A percentile compares a stretch with the other conserved stretches of the same genome.
Evolutionary conservation across 37 sponge, comb jelly and placozoan species (phyloP).

Genomic region (Spongilla lacustris): DNA sequence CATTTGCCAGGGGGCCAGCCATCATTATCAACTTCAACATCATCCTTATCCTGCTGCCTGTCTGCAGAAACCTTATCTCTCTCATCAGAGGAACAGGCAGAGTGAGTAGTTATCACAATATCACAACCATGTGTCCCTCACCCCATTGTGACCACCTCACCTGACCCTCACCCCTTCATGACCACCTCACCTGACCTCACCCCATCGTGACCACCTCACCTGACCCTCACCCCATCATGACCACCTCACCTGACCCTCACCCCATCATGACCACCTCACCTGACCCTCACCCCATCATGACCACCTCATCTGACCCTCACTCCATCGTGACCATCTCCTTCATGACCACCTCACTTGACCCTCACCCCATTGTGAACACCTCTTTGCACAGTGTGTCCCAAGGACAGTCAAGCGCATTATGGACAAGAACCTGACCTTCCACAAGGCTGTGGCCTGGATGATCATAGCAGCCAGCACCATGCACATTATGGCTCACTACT

Average conservation of each 20-base stretch:
- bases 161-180: too few species aligned
- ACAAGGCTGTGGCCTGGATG: constrained; percentile 89
- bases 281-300: not conserved
- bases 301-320: too few species aligned
- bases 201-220: too few species aligned
- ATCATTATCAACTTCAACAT: constrained; percentile 89
- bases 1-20: constrained; percentile 90
- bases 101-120: constrained; percentile 28
- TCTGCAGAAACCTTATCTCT: constrained; percentile 91
- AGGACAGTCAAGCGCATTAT: constrained; percentile 74
- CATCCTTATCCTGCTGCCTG: constrained; percentile 81
- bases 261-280: too few species aligned
- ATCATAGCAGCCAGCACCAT: constrained; percentile 75
- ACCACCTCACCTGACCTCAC: too few species aligned
- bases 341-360: not conserved
- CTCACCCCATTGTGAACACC: too few species aligned
- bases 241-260: too few species aligned
- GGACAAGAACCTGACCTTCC: constrained; percentile 95
- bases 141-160: too few species aligned
- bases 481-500: constrained; percentile 87
- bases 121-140: too few species aligned
- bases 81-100: constrained; percentile 80
- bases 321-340: not conserved
- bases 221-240: too few species aligned
- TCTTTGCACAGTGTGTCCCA: constrained; percentile 68